Percentiles rank a stretch among this genome's conserved stretches.
phyloP scores from a whole-genome alignment of 2,888 invertebrate genomes.

The Cheilosia soror region DNA sequence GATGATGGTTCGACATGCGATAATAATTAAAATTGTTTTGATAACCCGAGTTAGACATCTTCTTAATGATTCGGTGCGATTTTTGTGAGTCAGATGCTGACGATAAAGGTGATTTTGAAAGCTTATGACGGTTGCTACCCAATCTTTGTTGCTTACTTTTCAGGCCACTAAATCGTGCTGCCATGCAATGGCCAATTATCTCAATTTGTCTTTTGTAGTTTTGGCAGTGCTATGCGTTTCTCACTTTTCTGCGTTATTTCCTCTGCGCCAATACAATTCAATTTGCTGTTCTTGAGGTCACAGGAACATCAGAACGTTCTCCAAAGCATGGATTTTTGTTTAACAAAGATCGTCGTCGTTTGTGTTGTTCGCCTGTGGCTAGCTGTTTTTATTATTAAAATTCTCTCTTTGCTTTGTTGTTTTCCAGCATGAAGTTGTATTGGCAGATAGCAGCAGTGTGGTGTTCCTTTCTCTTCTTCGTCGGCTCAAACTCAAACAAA shows the following conservation, averaged over 20 bases:
- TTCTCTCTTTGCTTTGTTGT: constrained; percentile 47
- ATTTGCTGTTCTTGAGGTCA: background rate
- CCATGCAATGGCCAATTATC: constrained; percentile 59
- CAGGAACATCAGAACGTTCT: background rate
- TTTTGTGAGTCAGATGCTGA: constrained; percentile 21
- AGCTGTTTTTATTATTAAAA: constrained; percentile 1
- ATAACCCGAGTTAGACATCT: constrained; percentile 78
- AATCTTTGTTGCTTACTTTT: constrained; percentile 50
- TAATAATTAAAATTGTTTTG: constrained; percentile 77
- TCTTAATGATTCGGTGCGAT: constrained; percentile 47
- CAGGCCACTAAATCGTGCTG: constrained; percentile 53
- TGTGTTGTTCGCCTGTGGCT: constrained; percentile 10
- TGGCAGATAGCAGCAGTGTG: constrained; percentile 51
- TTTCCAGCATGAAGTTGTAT: constrained; percentile 41
- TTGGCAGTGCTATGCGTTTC: constrained; percentile 16
- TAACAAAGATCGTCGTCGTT: constrained; percentile 28
- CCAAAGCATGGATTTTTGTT: background rate
- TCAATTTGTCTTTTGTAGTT: background rate
- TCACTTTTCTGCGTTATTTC: background rate
- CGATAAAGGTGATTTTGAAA: constrained; percentile 27
- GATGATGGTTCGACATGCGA: constrained; percentile 73
- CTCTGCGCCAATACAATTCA: constrained; percentile 27
- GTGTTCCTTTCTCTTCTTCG: constrained; percentile 24
- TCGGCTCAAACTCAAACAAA: constrained; percentile 70
- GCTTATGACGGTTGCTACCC: constrained; percentile 48